phyloP scores from a whole-genome alignment of 2,797 vertebrate species.

The Amphiprion clarkii region DNA sequence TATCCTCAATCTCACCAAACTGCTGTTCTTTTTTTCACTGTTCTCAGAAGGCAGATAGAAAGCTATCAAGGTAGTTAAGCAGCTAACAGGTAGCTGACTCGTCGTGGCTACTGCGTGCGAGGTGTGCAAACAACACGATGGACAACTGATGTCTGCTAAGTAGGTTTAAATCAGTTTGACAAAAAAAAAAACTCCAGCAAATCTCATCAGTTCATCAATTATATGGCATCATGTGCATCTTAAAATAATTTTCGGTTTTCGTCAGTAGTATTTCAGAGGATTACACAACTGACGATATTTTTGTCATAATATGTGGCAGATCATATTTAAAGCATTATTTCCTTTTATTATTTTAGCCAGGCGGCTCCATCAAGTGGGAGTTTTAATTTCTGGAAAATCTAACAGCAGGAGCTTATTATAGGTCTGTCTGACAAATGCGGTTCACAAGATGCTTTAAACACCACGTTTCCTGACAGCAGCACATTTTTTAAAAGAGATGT shows the following conservation, averaged over 20 bases:
- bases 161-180: constrained; percentile 1
- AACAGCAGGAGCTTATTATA: constrained; percentile 7
- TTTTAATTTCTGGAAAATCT: constrained; percentile 25
- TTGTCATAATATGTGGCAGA: not conserved
- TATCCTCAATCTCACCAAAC: constrained; percentile 39
- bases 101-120: not conserved
- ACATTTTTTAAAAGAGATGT: constrained; percentile 5
- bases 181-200: not conserved
- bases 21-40: constrained; percentile 35
- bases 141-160: not conserved
- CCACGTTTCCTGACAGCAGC: not conserved
- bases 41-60: constrained; percentile 29
- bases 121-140: not conserved
- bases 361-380: constrained; percentile 14
- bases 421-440: constrained; percentile 20
- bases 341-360: not conserved
- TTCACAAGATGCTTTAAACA: constrained; percentile 5
- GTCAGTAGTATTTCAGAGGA: not conserved
- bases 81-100: constrained; percentile 28
- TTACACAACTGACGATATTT: too few species aligned
- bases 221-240: not conserved
- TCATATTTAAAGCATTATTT: not conserved
- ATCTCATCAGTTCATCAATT: not conserved
- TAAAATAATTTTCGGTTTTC: not conserved
- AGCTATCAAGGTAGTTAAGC: constrained; percentile 8